A percentile compares a stretch with the other conserved stretches of the same genome.
These are phyloP conservation scores for Anser cygnoides DNA, from an alignment of 2,113 vertebrate genomes.

Conservation along the genomic window DNA sequence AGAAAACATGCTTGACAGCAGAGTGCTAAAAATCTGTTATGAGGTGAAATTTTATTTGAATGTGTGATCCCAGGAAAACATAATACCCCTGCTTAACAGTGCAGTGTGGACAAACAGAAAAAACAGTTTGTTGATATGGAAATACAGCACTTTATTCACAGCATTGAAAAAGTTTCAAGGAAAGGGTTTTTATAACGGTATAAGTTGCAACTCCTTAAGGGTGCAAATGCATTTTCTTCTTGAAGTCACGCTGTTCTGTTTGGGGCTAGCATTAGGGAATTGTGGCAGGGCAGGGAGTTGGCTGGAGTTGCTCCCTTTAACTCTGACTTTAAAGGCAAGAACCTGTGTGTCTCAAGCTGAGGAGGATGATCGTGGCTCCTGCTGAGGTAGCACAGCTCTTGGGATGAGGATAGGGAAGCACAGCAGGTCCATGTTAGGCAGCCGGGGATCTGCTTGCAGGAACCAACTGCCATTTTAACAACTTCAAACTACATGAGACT, in stretches of 20 bases:
- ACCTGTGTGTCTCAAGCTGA: neutral
- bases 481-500: neutral
- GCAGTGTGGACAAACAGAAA: neutral
- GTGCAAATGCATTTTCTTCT: neutral
- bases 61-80: neutral
- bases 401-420: neutral
- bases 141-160: neutral
- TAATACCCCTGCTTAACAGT: neutral
- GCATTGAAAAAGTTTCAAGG: neutral
- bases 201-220: neutral
- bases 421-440: neutral
- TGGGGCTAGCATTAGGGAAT: neutral
- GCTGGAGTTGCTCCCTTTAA: neutral
- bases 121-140: neutral
- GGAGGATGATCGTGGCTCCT: neutral
- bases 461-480: constrained; percentile 19
- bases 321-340: neutral
- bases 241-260: neutral
- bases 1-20: neutral
- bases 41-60: neutral
- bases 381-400: neutral
- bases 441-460: neutral
- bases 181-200: neutral
- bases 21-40: neutral
- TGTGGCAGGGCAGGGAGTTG: neutral